phyloP scores from a whole-genome alignment of 2,797 vertebrate genomes.

The Huso huso region DNA sequence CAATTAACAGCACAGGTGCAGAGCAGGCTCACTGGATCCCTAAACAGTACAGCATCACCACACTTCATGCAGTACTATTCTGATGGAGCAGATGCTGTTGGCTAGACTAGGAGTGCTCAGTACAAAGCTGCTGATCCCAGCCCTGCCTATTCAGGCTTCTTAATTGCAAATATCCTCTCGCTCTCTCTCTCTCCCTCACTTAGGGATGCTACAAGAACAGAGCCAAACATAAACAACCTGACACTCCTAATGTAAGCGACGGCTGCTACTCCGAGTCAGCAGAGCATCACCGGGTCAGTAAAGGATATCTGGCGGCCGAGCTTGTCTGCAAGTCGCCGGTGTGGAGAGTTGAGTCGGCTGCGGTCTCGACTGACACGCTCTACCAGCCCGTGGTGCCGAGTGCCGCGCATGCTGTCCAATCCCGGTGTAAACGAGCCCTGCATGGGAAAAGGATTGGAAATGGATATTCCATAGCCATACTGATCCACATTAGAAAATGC shows the following conservation, averaged over 20 bases:
- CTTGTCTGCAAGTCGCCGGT: conserved; percentile 74
- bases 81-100: too few species aligned
- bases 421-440: conserved; percentile 64
- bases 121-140: too few species aligned
- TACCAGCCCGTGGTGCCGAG: conserved; percentile 80
- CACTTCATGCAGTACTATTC: too few species aligned
- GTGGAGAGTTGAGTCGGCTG: conserved; percentile 73
- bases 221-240: conserved; percentile 15
- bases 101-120: too few species aligned
- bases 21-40: too few species aligned
- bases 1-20: too few species aligned
- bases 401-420: conserved; percentile 67
- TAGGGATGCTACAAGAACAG: conserved; percentile 18
- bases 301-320: conserved; percentile 87
- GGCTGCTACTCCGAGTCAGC: too few species aligned
- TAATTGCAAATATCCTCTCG: too few species aligned
- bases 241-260: neutral
- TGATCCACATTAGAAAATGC: neutral
- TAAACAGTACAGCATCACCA: too few species aligned
- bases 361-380: conserved; percentile 74
- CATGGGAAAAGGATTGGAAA: neutral
- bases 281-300: neutral
- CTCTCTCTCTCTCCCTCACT: too few species aligned
- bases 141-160: too few species aligned
- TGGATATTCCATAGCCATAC: too few species aligned